Conservation (phyloP, 2,888 invertebrate species). For the Diarsia rubi region DNA sequence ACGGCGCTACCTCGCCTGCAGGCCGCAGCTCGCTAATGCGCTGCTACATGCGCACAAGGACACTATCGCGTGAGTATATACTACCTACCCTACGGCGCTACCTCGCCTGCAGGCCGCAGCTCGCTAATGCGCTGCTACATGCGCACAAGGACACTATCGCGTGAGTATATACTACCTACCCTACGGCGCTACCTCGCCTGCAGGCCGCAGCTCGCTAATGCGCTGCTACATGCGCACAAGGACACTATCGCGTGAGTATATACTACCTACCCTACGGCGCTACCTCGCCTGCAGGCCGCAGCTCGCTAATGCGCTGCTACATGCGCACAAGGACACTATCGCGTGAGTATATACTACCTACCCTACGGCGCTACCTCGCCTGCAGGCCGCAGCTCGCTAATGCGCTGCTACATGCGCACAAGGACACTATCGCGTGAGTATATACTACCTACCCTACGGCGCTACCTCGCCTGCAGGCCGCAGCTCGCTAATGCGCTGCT, state of each 20-base stretch:
- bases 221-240: constrained; percentile 93
- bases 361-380: constrained; percentile 95
- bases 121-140: constrained; percentile 93
- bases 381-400: constrained; percentile 92
- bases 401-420: constrained; percentile 93
- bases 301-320: constrained; percentile 92
- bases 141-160: constrained; percentile 93
- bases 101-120: constrained; percentile 92
- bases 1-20: constrained; percentile 94
- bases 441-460: constrained; percentile 93
- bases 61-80: constrained; percentile 92
- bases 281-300: constrained; percentile 94
- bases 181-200: constrained; percentile 94
- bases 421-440: constrained; percentile 93
- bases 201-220: constrained; percentile 92
- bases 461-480: constrained; percentile 94
- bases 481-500: constrained; percentile 92
- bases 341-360: constrained; percentile 92
- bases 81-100: constrained; percentile 96
- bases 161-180: constrained; percentile 91
- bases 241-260: constrained; percentile 93
- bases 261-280: constrained; percentile 94
- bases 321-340: constrained; percentile 93
- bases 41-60: constrained; percentile 94
- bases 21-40: constrained; percentile 92